A percentile compares a stretch with the other conserved stretches of the same genome.
Conservation (phyloP, 2,888 invertebrate genomes). For the Apamea sordens region DNA sequence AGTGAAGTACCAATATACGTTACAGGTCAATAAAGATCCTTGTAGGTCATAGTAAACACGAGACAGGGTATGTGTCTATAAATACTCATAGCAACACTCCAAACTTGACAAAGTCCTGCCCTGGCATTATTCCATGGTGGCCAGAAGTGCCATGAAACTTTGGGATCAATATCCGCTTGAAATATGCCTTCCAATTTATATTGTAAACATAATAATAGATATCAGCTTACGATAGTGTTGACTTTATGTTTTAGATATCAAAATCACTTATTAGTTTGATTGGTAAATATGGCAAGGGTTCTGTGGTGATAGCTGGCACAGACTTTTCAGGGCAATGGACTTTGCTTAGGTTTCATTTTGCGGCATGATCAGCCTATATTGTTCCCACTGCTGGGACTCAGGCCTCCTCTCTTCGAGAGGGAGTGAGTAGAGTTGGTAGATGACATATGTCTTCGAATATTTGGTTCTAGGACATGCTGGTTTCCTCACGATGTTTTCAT, state of each 20-base stretch:
- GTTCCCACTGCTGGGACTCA: no score
- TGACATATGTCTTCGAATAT: no score
- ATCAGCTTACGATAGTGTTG: constrained; percentile 40
- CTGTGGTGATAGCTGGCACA: no score
- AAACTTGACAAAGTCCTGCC: constrained; percentile 12
- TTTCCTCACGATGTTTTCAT: no score
- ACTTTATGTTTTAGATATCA: constrained; percentile 48
- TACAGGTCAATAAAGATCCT: constrained; percentile 1
- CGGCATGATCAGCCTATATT: no score
- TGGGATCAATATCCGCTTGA: constrained; percentile 27
- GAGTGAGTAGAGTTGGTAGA: no score
- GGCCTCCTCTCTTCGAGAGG: no score
- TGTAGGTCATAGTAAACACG: not conserved
- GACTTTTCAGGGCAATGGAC: no score
- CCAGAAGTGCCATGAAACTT: constrained; percentile 34
- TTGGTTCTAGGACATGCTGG: no score
- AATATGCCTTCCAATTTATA: constrained; percentile 34
- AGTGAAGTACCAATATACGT: not conserved
- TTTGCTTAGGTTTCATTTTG: no score
- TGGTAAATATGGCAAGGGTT: no score
- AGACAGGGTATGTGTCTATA: not conserved
- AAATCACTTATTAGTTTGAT: constrained; percentile 46
- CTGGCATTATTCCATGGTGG: constrained; percentile 33
- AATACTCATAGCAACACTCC: constrained; percentile 6
- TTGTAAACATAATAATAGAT: constrained; percentile 35